phyloP scores from a whole-genome alignment of 2,888 invertebrate genomes.

The Neoaliturus tenellus region DNA sequence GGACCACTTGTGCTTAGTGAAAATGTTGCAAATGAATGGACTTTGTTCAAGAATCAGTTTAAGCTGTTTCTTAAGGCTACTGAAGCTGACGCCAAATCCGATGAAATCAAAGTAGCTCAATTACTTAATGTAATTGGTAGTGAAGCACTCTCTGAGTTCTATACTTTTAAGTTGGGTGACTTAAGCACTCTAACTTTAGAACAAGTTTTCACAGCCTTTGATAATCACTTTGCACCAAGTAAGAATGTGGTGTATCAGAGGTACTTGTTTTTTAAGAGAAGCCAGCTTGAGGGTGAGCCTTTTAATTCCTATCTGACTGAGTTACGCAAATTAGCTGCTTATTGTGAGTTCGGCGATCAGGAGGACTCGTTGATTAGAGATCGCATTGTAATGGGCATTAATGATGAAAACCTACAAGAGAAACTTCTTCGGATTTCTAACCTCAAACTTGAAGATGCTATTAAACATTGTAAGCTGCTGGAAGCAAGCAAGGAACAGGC shows the following conservation, averaged over 20 bases:
- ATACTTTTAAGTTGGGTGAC: conserved; percentile 33
- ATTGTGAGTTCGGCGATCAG: conserved; percentile 36
- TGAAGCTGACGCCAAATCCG: conserved; percentile 14
- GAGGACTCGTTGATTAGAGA: conserved; percentile 36
- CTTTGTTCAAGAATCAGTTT: conserved; percentile 36
- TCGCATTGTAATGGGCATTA: conserved; percentile 10
- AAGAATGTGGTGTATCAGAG: conserved; percentile 51
- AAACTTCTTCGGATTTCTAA: conserved; percentile 15
- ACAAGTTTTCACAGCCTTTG: conserved; percentile 2
- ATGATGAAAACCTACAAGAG: conserved; percentile 27
- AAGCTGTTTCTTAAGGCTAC: background rate
- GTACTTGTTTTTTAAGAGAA: conserved; percentile 33
- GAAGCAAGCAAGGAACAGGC: too few relatives aligned
- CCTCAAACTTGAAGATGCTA: conserved; percentile 41
- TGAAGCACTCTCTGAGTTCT: conserved; percentile 11
- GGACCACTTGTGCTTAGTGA: background rate
- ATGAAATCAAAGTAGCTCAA: conserved; percentile 32
- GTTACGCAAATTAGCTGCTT: conserved; percentile 36
- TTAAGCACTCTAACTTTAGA: background rate
- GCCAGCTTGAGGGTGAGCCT: background rate
- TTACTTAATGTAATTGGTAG: conserved; percentile 44
- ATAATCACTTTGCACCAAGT: background rate
- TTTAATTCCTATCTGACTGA: conserved; percentile 30
- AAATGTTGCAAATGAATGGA: conserved; percentile 29
- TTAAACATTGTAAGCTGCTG: background rate